Conservation (phyloP, 2,888 invertebrate species). For the Morpho deidamia region DNA sequence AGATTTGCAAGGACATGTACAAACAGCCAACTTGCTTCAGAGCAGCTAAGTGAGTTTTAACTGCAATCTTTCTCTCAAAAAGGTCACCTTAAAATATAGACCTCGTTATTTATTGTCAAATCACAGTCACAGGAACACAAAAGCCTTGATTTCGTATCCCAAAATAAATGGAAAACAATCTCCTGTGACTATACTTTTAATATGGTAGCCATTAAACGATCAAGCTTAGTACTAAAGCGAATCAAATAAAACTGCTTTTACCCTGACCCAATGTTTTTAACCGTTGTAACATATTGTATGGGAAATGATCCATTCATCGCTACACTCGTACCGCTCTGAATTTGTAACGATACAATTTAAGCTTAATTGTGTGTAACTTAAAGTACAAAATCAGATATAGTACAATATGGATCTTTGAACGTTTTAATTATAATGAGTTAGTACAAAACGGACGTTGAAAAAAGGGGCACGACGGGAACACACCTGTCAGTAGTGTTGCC, state of each 20-base stretch:
- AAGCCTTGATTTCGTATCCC: constrained; percentile 34
- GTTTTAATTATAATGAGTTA: constrained; percentile 33
- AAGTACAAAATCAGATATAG: constrained; percentile 23
- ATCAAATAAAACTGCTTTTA: constrained; percentile 42
- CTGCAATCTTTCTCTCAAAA: no score
- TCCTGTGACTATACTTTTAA: constrained; percentile 31
- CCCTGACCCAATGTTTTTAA: constrained; percentile 40
- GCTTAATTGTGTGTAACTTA: constrained; percentile 27
- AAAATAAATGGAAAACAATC: constrained; percentile 61
- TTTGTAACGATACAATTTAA: constrained; percentile 27
- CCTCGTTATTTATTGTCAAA: constrained; percentile 2
- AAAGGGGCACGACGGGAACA: constrained; percentile 76
- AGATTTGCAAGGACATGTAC: no score
- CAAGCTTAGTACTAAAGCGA: constrained; percentile 28
- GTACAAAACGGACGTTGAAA: constrained; percentile 73
- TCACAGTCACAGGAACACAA: constrained; percentile 7
- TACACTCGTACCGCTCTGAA: constrained; percentile 51
- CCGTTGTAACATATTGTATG: constrained; percentile 71
- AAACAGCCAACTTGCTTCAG: no score
- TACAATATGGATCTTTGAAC: constrained; percentile 29
- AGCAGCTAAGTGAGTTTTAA: no score
- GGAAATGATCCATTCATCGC: constrained; percentile 75
- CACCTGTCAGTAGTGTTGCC: constrained; percentile 76
- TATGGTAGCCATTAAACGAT: constrained; percentile 18
- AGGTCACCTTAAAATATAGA: neutral